Conservation (phyloP, 2,113 vertebrate species). For the Thalassoma bifasciatum region DNA sequence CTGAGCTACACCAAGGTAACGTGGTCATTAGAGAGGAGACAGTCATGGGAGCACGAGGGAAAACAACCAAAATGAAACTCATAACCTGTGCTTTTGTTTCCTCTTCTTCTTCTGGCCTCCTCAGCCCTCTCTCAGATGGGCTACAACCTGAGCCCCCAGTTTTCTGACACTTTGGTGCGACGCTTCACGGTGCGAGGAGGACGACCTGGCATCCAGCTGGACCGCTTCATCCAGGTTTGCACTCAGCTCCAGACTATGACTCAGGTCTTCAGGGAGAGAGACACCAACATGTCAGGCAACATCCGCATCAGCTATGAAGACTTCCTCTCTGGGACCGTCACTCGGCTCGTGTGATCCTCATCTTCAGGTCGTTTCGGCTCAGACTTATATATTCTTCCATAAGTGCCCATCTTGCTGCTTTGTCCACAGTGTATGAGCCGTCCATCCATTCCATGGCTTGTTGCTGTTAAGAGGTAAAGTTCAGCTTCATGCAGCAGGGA, state of each 20-base stretch:
- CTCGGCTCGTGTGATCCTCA: slow-evolving; percentile 87
- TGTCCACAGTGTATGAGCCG: slow-evolving; percentile 6
- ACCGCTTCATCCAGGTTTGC: slow-evolving; percentile 96
- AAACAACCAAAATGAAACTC: neutral
- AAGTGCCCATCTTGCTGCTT: neutral
- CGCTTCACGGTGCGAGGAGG: slow-evolving; percentile 72
- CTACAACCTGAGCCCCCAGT: slow-evolving; percentile 95
- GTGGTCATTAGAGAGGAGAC: neutral
- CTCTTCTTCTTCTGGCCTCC: neutral
- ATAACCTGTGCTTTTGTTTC: neutral
- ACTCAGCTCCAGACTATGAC: slow-evolving; percentile 93
- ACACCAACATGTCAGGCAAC: slow-evolving; percentile 85
- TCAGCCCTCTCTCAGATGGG: slow-evolving; percentile 95
- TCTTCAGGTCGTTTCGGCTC: slow-evolving; percentile 25
- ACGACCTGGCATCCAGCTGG: slow-evolving; percentile 88
- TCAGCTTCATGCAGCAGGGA: neutral
- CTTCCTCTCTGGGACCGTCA: slow-evolving; percentile 88
- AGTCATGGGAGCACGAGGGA: neutral
- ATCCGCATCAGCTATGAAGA: slow-evolving; percentile 92
- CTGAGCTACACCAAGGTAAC: slow-evolving; percentile 93
- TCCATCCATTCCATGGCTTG: slow-evolving; percentile 23
- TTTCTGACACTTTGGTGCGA: slow-evolving; percentile 87
- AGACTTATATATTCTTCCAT: neutral
- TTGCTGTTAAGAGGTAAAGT: slow-evolving; percentile 38
- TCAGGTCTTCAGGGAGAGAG: slow-evolving; percentile 91